Evolutionary conservation across 2,797 vertebrate species (phyloP), one percentile per base, ranked within the genome.

Genomic region (Phoebastria nigripes): DNA sequence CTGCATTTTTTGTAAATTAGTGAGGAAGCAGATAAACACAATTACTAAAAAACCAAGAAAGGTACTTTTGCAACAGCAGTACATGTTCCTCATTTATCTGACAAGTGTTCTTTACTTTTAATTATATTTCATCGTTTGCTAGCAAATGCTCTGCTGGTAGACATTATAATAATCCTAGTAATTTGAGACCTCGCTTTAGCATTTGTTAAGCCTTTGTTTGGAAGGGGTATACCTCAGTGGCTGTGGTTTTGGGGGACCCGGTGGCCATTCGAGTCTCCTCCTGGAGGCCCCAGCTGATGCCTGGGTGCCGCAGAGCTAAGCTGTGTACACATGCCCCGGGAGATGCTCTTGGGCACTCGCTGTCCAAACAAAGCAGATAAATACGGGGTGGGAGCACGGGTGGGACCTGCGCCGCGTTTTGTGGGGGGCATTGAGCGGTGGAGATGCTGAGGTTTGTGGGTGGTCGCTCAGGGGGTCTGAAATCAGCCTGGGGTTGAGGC

Each of bases 21-120:
- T 55, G 78, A 94, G 91, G 95, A 97, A 97, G 94, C 29, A 25
- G 95, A 96, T 97, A 97, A 97, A 97, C 93, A 95, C 87, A 85
- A 92, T 96, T 95, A 96, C 61, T 84, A 69, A 73, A 89, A 85
- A 76, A 73, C 39, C 87, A 82, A 90, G 90, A 82, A 94, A 79
- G 77, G 82, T 91, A 91, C 85, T 90, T 96, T 91, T 94, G 90
- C 82, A 71, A 76, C 76, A 89, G 80, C 59, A 73, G 35, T 89
- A 55, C 49, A 6, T 90, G 94, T 80, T 84, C 54, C 61, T 93
- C 73, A 26, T 94, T 96, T 95, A 87, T 95, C 80, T 96, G 96
- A 95, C 91, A 91, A 87, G 89, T 87, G 87, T 96, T 94, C 94
- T 96, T 95, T 96, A 89, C 93, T 90, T 85, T 94, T 94, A 97